Evolutionary conservation across 2,113 vertebrate genomes (phyloP).

Genomic region (Coracopsis vasa): DNA sequence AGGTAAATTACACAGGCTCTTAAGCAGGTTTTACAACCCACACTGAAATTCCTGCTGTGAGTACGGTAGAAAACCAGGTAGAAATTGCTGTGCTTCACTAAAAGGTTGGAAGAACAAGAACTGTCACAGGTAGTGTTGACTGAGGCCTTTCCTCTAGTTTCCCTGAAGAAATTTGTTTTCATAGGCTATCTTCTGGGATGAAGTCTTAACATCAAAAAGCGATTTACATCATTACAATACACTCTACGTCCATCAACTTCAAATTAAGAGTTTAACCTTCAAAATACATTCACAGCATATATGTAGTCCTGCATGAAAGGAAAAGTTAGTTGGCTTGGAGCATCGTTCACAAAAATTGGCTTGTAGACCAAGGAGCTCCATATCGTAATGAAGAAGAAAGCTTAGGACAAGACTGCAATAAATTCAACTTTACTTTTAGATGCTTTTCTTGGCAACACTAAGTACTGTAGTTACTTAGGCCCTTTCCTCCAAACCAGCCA

Average conservation of each 20-base stretch:
- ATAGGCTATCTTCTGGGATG: background rate
- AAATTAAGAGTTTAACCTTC: background rate
- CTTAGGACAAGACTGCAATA: background rate
- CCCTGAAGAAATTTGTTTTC: background rate
- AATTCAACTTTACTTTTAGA: background rate
- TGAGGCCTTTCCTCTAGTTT: background rate
- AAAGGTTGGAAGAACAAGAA: background rate
- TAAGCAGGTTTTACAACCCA: slow-evolving; percentile 44
- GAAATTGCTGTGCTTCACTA: background rate
- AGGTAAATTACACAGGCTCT: slow-evolving; percentile 53
- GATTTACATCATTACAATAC: background rate
- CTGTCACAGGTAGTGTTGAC: background rate
- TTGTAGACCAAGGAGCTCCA: background rate
- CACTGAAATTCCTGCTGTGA: slow-evolving; percentile 29
- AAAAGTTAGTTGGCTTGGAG: background rate
- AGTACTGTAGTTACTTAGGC: background rate
- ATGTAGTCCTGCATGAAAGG: background rate
- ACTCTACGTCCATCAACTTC: background rate
- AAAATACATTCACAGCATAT: background rate
- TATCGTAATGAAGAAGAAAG: accelerated
- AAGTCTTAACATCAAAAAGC: background rate
- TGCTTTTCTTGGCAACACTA: background rate
- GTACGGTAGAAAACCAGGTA: background rate
- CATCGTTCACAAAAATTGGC: background rate
- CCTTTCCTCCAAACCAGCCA: background rate